Evolutionary conservation across 1,140 invertebrate species (phyloP), one percentile per base, ranked within the genome.

Genomic region (Ladona fulva): DNA sequence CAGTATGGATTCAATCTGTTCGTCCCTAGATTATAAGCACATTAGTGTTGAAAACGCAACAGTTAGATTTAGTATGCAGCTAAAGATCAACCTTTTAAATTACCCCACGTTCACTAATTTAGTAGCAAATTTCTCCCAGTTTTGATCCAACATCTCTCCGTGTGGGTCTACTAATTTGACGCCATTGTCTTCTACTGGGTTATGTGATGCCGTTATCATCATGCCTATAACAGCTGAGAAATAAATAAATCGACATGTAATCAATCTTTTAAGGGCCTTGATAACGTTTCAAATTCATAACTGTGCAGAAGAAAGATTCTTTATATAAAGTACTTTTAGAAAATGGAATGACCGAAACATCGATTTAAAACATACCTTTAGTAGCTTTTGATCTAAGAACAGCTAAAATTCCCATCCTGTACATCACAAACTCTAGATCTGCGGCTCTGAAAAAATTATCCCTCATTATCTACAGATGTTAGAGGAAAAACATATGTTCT

Each of bases 121-220:
- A 0, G 96, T 97, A 10, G 97, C 96, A 81, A 95, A 90, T 24
- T 82, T 84, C 86, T 99, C 98, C 97, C 97, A 99, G 73, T 89
- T 89, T 78, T 89, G 84, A 80, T 97, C 94, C 79, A 99, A 83
- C 98, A 99, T 99, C 86, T 98, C 96, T 0, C 98, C 98, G 81
- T 89, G 88, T 0, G 96, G 96, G 86, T 99, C 98, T 76, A 99
- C 90, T 10, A 99, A 85, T 85, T 99, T 99, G 0, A 99, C 92
- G 10, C 98, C 98, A 87, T 99, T 99, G 84, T 99, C 98, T 0
- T 90, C 89, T 83, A 94, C 95, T 42, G 96, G 93, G 86, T 99
- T 99, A 83, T 99, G 98, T 3, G 97, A 99, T 0, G 98, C 98
- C 24, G 98, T 99, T 81, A 99, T 97, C 97, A 99, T 99, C 0